These are phyloP conservation scores for Bombus fervidus DNA, from an alignment of 1,140 invertebrate genomes.

Conservation along the genomic window DNA sequence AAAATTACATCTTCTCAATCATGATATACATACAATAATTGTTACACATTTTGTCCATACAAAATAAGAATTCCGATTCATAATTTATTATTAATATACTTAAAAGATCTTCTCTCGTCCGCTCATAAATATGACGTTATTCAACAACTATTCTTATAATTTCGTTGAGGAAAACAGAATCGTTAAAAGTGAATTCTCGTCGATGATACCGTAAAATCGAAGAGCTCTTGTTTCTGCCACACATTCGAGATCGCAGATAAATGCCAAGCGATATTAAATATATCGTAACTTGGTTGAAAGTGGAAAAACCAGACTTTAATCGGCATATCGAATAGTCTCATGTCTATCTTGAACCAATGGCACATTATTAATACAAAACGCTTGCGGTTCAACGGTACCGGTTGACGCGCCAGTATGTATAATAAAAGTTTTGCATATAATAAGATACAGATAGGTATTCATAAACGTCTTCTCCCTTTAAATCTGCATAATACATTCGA, in stretches of 20 bases:
- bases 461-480: constrained; percentile 12
- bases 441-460: constrained; percentile 30
- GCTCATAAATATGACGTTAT: neutral
- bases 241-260: neutral
- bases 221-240: neutral
- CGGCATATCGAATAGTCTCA: neutral
- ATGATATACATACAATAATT: neutral
- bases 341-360: constrained; percentile 17
- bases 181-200: constrained; percentile 7
- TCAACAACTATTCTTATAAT: neutral
- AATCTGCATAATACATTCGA: constrained; percentile 47
- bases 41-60: neutral
- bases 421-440: constrained; percentile 47
- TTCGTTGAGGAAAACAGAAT: neutral
- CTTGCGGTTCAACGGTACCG: constrained; percentile 41
- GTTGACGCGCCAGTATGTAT: constrained; percentile 55
- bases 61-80: neutral
- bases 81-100: neutral
- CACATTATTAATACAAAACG: constrained; percentile 26
- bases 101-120: neutral
- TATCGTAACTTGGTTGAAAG: constrained; percentile 36
- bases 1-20: neutral
- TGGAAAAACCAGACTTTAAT: constrained; percentile 51
- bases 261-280: neutral
- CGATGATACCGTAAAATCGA: neutral